Percentiles rank a stretch among this genome's conserved stretches.
Conservation (phyloP, 1,140 invertebrate species). For the Plodia interpunctella region DNA sequence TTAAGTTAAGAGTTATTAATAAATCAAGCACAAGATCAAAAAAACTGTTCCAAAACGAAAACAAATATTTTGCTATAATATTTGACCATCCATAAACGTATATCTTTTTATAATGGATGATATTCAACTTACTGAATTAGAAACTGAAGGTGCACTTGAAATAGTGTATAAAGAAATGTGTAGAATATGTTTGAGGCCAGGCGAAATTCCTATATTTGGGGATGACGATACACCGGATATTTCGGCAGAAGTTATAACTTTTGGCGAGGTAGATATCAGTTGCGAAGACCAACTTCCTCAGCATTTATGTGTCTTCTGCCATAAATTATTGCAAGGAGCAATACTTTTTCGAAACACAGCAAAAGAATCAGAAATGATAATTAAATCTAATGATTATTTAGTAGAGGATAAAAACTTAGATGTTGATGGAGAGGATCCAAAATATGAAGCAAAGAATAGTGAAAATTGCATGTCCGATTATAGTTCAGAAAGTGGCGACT, state of each 20-base stretch:
- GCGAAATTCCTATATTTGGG: conserved; percentile 22
- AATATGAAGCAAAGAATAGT: not conserved
- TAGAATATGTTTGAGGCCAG: conserved; percentile 23
- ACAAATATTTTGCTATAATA: no score
- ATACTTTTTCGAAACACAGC: conserved; percentile 23
- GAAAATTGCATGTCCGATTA: no score
- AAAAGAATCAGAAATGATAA: conserved; percentile 14
- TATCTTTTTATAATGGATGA: not conserved
- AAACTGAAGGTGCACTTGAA: not conserved
- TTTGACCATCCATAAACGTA: no score
- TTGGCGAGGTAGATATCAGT: conserved; percentile 13
- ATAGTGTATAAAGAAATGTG: conserved; percentile 10
- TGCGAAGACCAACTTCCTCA: conserved; percentile 22
- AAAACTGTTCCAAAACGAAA: no score
- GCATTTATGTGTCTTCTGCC: conserved; percentile 20
- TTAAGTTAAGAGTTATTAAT: no score
- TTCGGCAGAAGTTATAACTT: conserved; percentile 12
- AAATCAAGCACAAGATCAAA: no score
- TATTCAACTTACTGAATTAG: not conserved
- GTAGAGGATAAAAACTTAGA: conserved; percentile 14
- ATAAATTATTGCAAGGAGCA: conserved; percentile 20
- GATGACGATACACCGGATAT: conserved; percentile 13
- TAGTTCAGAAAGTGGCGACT: no score
- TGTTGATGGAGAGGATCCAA: not conserved
- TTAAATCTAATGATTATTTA: conserved; percentile 14